These are phyloP conservation scores for Andrena hattorfiana DNA, from an alignment of 2,888 invertebrate species.

Conservation along the genomic window DNA sequence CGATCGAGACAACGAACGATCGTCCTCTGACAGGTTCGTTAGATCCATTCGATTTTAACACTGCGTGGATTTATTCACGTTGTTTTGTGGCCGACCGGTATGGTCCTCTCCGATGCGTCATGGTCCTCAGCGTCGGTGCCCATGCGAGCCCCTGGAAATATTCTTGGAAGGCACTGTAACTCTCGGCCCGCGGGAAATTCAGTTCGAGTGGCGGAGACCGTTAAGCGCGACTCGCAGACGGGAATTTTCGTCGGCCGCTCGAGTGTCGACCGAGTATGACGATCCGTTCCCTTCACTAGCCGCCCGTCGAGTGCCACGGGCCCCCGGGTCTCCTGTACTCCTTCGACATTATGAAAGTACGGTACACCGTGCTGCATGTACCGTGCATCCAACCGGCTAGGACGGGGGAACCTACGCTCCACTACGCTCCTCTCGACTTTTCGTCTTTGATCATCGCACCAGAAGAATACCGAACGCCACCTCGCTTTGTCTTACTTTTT, in stretches of 20 bases:
- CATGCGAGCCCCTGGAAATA: background rate
- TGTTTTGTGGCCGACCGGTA: background rate
- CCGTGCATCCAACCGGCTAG: conserved; percentile 48
- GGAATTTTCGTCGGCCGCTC: conserved; percentile 64
- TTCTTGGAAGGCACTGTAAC: background rate
- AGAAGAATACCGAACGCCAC: conserved; percentile 14
- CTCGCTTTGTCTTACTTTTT: background rate
- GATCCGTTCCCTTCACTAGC: conserved; percentile 83
- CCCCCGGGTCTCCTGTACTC: conserved; percentile 70
- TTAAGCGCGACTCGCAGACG: conserved; percentile 49
- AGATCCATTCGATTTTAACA: background rate
- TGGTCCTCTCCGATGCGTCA: conserved; percentile 24
- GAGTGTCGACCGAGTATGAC: conserved; percentile 62
- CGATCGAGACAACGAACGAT: background rate
- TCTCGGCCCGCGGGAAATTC: background rate
- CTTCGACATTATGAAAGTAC: conserved; percentile 79
- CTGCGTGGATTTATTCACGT: background rate
- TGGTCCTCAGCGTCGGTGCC: background rate
- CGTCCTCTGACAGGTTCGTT: conserved; percentile 23
- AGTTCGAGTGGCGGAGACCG: conserved; percentile 2
- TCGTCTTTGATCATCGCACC: conserved; percentile 12
- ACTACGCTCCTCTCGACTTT: conserved; percentile 30
- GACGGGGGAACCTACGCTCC: conserved; percentile 45
- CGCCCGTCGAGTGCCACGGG: conserved; percentile 78
- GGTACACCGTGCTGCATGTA: conserved; percentile 52